Conservation (phyloP, 2,888 invertebrate genomes). For the Dicyrtomina minuta region DNA sequence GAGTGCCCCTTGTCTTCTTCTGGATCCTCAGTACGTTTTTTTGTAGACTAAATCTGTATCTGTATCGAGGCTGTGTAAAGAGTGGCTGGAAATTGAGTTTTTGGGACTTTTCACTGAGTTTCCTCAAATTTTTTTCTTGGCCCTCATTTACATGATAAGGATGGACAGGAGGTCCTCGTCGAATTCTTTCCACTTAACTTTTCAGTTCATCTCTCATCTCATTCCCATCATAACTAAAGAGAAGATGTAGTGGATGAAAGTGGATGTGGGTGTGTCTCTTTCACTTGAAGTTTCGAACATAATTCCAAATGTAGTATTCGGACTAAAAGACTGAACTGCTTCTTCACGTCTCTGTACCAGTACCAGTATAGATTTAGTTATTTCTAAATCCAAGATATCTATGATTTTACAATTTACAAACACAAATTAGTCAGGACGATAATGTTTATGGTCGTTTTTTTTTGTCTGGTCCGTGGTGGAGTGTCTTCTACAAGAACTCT, state of each 20-base stretch:
- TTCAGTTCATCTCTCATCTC: constrained; percentile 24
- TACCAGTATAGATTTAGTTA: constrained; percentile 1
- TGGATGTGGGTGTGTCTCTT: constrained; percentile 23
- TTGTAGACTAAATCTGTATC: no score
- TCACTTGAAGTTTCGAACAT: neutral
- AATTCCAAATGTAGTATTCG: neutral
- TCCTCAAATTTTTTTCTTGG: neutral
- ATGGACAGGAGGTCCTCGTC: constrained; percentile 24
- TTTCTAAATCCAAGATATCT: neutral
- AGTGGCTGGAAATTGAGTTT: constrained; percentile 4
- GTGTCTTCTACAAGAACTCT: neutral
- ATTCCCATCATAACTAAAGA: no score
- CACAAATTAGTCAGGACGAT: neutral
- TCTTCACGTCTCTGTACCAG: neutral
- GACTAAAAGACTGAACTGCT: neutral
- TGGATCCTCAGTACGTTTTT: no score
- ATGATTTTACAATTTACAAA: constrained; percentile 7
- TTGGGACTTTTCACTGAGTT: constrained; percentile 10
- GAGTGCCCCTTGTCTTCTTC: no score
- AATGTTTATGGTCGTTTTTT: neutral
- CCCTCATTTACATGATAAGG: constrained; percentile 26
- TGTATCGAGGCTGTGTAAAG: no score
- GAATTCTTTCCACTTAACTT: constrained; percentile 25
- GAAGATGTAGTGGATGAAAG: no score
- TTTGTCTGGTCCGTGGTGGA: neutral